A percentile compares a stretch with the other conserved stretches of the same genome.
Evolutionary conservation across 2,888 invertebrate genomes (phyloP).

Genomic region (Perithous albicinctus): DNA sequence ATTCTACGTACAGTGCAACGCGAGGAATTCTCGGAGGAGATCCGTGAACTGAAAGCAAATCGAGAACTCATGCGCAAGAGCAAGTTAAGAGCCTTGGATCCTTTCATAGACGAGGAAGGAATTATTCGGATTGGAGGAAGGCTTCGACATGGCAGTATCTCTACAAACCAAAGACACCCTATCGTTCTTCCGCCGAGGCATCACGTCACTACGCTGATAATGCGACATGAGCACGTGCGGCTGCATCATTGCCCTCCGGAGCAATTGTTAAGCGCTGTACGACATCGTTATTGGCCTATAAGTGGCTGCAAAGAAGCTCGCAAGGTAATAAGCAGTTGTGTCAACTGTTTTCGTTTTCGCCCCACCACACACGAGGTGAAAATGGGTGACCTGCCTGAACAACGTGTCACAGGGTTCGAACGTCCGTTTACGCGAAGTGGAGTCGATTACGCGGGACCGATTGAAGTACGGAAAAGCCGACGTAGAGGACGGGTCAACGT

Average conservation of each 20-base stretch:
- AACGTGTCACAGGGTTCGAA: slow-evolving; percentile 70
- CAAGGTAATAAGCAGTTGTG: slow-evolving; percentile 72
- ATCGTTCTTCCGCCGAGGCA: slow-evolving; percentile 37
- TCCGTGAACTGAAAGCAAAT: neutral
- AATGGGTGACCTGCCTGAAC: slow-evolving; percentile 78
- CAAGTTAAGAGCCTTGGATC: slow-evolving; percentile 13
- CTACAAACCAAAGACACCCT: slow-evolving; percentile 48
- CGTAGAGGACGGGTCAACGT: slow-evolving; percentile 33
- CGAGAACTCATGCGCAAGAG: too few relatives aligned
- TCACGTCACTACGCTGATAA: slow-evolving; percentile 44
- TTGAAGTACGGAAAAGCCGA: too few relatives aligned
- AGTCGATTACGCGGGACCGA: slow-evolving; percentile 60
- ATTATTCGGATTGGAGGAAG: slow-evolving; percentile 56
- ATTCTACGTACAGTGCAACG: slow-evolving; percentile 34
- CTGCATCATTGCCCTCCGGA: slow-evolving; percentile 67
- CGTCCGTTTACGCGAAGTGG: slow-evolving; percentile 73
- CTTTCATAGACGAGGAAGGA: slow-evolving; percentile 43
- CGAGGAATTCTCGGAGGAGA: slow-evolving; percentile 41
- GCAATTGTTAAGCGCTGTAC: slow-evolving; percentile 60
- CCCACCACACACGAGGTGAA: slow-evolving; percentile 70
- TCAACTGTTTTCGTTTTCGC: slow-evolving; percentile 73
- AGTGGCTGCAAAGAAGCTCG: slow-evolving; percentile 69
- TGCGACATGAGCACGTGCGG: slow-evolving; percentile 64
- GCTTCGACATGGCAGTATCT: too few relatives aligned
- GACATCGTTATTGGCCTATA: slow-evolving; percentile 75